phyloP scores from a whole-genome alignment of 1,140 invertebrate genomes.

The Antheraea mylitta region DNA sequence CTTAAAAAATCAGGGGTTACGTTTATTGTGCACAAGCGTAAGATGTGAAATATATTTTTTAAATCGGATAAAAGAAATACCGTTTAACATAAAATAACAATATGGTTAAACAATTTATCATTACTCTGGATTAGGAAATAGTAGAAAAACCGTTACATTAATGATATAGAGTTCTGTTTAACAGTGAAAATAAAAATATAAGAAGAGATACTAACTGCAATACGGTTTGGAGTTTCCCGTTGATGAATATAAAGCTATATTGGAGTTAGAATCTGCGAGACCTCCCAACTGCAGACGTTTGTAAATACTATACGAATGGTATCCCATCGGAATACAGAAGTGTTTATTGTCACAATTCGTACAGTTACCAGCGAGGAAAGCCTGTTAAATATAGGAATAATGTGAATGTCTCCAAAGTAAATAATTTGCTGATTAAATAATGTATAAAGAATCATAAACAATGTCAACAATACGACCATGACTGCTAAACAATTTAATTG shows the following conservation, averaged over 20 bases:
- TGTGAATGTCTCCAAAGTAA: conserved; percentile 7
- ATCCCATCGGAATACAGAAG: conserved; percentile 85
- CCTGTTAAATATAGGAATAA: conserved; percentile 54
- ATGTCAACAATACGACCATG: not conserved
- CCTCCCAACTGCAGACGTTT: conserved; percentile 57
- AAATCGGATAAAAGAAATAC: no score
- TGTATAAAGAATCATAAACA: no score
- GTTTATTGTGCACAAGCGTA: no score
- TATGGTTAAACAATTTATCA: no score
- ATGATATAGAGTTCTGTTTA: not conserved
- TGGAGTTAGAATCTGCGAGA: conserved; percentile 70
- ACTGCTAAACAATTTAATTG: not conserved
- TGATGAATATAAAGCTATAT: conserved; percentile 84
- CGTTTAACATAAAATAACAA: no score
- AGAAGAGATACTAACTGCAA: conserved; percentile 84
- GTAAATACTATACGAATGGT: conserved; percentile 80
- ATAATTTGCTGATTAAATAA: not conserved
- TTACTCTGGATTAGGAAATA: no score
- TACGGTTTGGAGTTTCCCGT: conserved; percentile 84
- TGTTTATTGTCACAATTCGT: conserved; percentile 83
- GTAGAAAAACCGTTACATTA: not conserved
- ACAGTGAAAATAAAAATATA: not conserved
- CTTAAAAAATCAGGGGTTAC: no score
- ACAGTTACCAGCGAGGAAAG: conserved; percentile 87
- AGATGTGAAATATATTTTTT: no score